Conservation (phyloP, 1,140 invertebrate genomes). For the Heliothis virescens region DNA sequence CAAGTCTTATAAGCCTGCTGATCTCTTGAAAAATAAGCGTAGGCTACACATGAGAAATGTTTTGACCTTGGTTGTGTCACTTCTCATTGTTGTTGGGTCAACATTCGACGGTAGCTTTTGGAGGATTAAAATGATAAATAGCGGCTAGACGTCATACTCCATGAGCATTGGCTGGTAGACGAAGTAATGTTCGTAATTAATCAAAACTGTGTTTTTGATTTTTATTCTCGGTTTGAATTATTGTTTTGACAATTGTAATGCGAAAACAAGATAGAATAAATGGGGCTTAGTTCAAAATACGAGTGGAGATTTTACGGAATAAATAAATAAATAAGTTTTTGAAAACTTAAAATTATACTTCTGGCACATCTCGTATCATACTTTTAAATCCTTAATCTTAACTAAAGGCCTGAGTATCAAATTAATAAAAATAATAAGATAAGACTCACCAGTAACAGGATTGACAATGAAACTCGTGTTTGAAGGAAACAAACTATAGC, state of each 20-base stretch:
- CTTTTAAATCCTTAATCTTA: neutral
- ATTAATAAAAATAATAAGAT: neutral
- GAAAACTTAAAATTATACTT: too few species aligned
- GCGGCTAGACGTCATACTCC: slow-evolving; percentile 26
- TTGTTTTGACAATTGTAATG: slow-evolving; percentile 1
- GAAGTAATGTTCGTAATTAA: slow-evolving; percentile 36
- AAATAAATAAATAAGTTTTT: neutral
- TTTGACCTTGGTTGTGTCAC: slow-evolving; percentile 37
- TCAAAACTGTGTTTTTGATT: slow-evolving; percentile 24
- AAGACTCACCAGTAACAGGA: slow-evolving; percentile 92
- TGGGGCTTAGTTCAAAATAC: slow-evolving; percentile 1
- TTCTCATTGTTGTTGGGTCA: slow-evolving; percentile 36
- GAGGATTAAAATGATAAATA: slow-evolving; percentile 39
- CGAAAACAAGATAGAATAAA: slow-evolving; percentile 22
- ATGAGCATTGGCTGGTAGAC: slow-evolving; percentile 26
- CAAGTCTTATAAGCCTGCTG: slow-evolving; percentile 26
- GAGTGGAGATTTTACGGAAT: slow-evolving; percentile 14
- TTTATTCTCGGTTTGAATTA: slow-evolving; percentile 19
- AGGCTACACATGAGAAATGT: slow-evolving; percentile 29
- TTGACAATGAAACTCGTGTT: slow-evolving; percentile 95
- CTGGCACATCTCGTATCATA: too few species aligned
- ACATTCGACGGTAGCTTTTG: slow-evolving; percentile 36
- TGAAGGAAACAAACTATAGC: slow-evolving; percentile 92
- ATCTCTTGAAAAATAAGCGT: slow-evolving; percentile 34
- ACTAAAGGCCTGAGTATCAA: neutral